Evolutionary conservation across 1,140 invertebrate species (phyloP).

Genomic region (Homalodisca vitripennis): DNA sequence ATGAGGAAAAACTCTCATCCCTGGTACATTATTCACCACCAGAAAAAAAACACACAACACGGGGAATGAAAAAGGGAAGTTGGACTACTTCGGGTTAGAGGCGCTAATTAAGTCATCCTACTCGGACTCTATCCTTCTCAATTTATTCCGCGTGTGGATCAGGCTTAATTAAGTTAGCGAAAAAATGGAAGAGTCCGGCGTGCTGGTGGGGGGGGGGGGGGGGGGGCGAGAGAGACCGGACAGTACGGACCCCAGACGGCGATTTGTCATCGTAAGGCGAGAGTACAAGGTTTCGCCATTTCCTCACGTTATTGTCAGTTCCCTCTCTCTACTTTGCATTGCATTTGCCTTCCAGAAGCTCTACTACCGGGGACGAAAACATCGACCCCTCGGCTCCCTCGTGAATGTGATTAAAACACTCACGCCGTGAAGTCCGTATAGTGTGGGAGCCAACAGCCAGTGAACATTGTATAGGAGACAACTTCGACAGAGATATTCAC

Average conservation of each 20-base stretch:
- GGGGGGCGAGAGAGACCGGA: too few relatives aligned
- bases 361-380: too few relatives aligned
- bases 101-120: constrained; percentile 2
- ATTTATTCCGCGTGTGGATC: constrained; percentile 29
- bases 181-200: constrained; percentile 26
- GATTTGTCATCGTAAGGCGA: constrained; percentile 30
- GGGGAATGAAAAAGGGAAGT: too few relatives aligned
- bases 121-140: constrained; percentile 28
- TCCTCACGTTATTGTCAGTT: constrained; percentile 17
- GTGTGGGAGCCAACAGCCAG: too few relatives aligned
- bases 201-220: not conserved
- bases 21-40: constrained; percentile 28
- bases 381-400: too few relatives aligned
- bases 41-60: constrained; percentile 14
- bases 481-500: too few relatives aligned
- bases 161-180: constrained; percentile 31
- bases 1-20: constrained; percentile 10
- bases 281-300: constrained; percentile 30
- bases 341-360: constrained; percentile 7
- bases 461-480: too few relatives aligned
- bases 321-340: constrained; percentile 27
- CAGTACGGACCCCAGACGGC: constrained; percentile 23
- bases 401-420: too few relatives aligned
- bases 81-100: too few relatives aligned
- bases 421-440: too few relatives aligned